Evolutionary conservation across 2,888 invertebrate species (phyloP).

Genomic region (Eristalis tenax): DNA sequence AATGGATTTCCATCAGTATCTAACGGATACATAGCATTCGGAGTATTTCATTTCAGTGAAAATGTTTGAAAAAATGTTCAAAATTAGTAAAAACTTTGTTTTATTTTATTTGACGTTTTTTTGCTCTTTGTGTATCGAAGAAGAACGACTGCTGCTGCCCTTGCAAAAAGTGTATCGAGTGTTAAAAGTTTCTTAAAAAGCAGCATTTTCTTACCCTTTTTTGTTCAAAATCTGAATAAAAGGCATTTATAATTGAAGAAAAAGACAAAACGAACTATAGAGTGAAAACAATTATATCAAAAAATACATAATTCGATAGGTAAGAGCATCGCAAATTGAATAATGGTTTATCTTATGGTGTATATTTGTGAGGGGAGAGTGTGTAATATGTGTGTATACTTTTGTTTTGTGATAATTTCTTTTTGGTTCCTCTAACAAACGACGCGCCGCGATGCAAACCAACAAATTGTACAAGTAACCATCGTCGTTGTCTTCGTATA

Average conservation of each 20-base stretch:
- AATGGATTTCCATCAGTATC: conserved; percentile 55
- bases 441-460: not conserved
- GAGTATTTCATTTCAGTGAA: conserved; percentile 50
- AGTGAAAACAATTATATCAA: not conserved
- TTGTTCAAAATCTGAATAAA: not conserved
- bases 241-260: not conserved
- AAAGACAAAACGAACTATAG: not conserved
- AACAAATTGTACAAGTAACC: not conserved
- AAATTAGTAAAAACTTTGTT: conserved; percentile 57
- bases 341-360: conserved; percentile 21
- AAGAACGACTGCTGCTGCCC: conserved; percentile 52
- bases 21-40: conserved; percentile 50
- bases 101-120: conserved; percentile 67
- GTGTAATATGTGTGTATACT: conserved; percentile 43
- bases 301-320: conserved; percentile 22
- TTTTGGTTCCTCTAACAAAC: conserved; percentile 25
- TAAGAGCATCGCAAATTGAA: conserved; percentile 31
- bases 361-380: conserved; percentile 12
- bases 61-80: conserved; percentile 68
- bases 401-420: conserved; percentile 65
- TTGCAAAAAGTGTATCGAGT: conserved; percentile 68
- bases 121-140: conserved; percentile 65
- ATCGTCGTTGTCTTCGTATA: conserved; percentile 6
- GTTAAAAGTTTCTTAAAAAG: conserved; percentile 45
- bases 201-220: not conserved